Evolutionary conservation across 2,113 vertebrate genomes (phyloP).

Genomic region (Campylomormyrus numenius): DNA sequence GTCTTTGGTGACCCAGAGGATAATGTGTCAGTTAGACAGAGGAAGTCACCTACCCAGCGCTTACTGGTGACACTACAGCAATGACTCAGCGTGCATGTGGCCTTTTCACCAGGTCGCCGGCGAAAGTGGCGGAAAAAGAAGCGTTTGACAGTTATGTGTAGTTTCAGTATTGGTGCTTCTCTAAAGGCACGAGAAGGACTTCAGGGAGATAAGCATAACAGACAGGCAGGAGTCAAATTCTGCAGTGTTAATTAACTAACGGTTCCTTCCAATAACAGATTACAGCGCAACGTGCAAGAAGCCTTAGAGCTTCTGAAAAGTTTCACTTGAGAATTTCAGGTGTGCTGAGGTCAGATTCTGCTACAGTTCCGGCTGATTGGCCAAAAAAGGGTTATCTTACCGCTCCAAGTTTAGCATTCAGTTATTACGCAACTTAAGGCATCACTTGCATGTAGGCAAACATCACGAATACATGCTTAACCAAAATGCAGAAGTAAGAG

Average conservation of each 20-base stretch:
- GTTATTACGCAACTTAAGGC: background rate
- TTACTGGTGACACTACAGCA: slow-evolving; percentile 29
- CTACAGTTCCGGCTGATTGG: background rate
- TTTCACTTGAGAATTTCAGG: background rate
- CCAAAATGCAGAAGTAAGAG: background rate
- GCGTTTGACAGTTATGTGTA: slow-evolving; percentile 9
- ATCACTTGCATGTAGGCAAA: background rate
- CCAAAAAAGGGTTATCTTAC: background rate
- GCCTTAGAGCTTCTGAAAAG: background rate
- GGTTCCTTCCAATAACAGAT: background rate
- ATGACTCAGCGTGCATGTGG: slow-evolving; percentile 42
- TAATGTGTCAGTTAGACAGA: slow-evolving; percentile 41
- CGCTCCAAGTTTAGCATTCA: background rate
- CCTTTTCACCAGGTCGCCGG: slow-evolving; percentile 9
- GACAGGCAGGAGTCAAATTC: background rate
- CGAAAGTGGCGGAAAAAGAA: background rate
- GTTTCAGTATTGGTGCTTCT: background rate
- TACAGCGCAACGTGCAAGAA: background rate
- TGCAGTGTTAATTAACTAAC: background rate
- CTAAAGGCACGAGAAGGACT: background rate
- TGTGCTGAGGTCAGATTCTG: background rate
- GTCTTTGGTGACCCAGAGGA: background rate
- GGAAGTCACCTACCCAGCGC: slow-evolving; percentile 27
- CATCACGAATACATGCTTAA: background rate
- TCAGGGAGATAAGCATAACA: background rate